A percentile compares a stretch with the other conserved stretches of the same genome.
Conservation (phyloP, 2,113 vertebrate genomes). For the Mobula hypostoma region DNA sequence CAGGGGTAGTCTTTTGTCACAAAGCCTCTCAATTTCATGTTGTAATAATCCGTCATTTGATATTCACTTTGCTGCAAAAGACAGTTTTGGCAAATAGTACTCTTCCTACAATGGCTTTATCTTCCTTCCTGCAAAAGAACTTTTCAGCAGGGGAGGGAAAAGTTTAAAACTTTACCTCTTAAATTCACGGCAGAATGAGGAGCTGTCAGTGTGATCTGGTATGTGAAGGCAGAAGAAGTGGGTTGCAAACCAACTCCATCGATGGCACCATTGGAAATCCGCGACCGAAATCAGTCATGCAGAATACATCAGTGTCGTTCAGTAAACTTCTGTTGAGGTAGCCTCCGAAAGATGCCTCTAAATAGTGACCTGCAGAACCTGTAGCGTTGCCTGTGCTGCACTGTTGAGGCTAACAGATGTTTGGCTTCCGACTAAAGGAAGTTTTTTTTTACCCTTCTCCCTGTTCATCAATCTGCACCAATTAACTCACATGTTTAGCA, state of each 20-base stretch:
- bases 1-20: background rate
- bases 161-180: constrained; percentile 15
- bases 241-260: background rate
- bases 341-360: background rate
- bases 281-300: background rate
- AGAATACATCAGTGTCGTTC: background rate
- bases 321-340: background rate
- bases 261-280: background rate
- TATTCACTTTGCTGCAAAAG: background rate
- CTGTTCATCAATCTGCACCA: background rate
- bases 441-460: background rate
- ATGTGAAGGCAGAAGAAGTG: background rate
- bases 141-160: background rate
- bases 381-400: background rate
- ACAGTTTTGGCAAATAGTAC: background rate
- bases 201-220: background rate
- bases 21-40: background rate
- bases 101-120: background rate
- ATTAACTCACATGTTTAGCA: background rate
- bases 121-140: background rate
- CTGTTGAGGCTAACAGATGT: background rate
- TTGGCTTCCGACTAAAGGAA: background rate
- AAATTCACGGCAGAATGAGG: background rate
- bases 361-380: background rate
- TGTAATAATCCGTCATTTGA: background rate